Conservation (phyloP, 1,140 invertebrate genomes). For the Bombus fervidus region DNA sequence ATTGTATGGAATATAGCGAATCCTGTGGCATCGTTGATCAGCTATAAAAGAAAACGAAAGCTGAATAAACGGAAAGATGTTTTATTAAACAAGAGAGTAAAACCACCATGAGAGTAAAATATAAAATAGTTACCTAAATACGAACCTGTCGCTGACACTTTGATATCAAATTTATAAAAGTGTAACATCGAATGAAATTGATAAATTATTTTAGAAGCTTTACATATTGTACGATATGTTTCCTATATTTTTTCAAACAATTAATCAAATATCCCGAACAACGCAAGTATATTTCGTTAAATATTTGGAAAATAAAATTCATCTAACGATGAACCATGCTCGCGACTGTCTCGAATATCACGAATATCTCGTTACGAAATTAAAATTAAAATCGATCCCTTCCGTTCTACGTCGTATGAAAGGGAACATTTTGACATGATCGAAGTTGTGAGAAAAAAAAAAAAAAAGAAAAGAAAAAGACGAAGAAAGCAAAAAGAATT, state of each 20-base stretch:
- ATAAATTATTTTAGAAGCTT: not conserved
- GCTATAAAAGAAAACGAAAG: not conserved
- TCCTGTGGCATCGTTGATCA: not conserved
- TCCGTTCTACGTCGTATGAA: not conserved
- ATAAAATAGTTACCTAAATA: not conserved
- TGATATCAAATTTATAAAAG: not conserved
- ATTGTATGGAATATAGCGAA: not conserved
- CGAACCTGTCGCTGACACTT: not conserved
- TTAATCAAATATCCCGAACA: too few relatives aligned
- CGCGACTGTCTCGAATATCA: too few relatives aligned
- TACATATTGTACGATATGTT: too few relatives aligned
- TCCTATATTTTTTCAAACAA: too few relatives aligned
- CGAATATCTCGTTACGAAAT: not conserved
- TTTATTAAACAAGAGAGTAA: not conserved
- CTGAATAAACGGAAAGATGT: not conserved
- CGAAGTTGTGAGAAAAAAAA: not conserved
- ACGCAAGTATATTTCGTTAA: too few relatives aligned
- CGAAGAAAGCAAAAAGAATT: not conserved
- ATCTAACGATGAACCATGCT: not conserved
- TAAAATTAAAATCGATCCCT: not conserved
- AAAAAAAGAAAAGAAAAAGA: not conserved
- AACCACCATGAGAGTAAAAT: not conserved
- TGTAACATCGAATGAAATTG: not conserved
- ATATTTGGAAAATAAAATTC: too few relatives aligned
- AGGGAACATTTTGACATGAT: slow-evolving; percentile 11